Evolutionary conservation across 2,797 vertebrate species (phyloP).

Genomic region (Chaunax sp.): DNA sequence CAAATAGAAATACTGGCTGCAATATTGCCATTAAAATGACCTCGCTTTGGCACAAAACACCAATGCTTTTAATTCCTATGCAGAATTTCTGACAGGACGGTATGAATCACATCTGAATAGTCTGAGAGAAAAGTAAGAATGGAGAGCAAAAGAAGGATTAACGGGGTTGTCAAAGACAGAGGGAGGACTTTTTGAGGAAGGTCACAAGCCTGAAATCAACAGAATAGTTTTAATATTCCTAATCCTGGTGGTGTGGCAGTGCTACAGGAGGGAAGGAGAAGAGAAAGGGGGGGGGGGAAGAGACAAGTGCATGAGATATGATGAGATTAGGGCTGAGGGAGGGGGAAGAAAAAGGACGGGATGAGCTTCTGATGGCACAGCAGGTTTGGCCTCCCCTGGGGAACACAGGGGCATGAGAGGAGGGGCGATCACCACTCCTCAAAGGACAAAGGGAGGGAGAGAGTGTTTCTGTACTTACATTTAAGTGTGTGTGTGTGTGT

Average conservation of each 20-base stretch:
- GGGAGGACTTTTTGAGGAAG: constrained; percentile 65
- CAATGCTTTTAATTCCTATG: constrained; percentile 58
- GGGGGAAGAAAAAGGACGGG: constrained; percentile 52
- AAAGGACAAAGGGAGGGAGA: constrained; percentile 83
- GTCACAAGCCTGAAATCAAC: constrained; percentile 73
- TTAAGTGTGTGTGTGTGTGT: constrained; percentile 27
- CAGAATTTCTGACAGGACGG: constrained; percentile 63
- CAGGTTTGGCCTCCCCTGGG: constrained; percentile 81
- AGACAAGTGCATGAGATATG: constrained; percentile 71
- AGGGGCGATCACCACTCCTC: constrained; percentile 69
- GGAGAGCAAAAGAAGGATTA: constrained; percentile 51
- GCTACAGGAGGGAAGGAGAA: constrained; percentile 51
- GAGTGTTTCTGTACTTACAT: constrained; percentile 63
- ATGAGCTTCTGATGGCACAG: constrained; percentile 85
- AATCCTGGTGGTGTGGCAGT: constrained; percentile 74
- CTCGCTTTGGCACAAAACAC: constrained; percentile 60
- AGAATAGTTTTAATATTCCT: constrained; percentile 77
- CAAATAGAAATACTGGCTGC: constrained; percentile 44
- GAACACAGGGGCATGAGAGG: constrained; percentile 69
- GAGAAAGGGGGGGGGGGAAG: constrained; percentile 6
- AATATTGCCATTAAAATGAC: constrained; percentile 73
- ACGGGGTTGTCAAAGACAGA: constrained; percentile 50
- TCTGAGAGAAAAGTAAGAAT: constrained; percentile 60
- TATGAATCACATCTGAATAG: constrained; percentile 60
- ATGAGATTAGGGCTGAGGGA: constrained; percentile 79